Evolutionary conservation across 2,113 vertebrate species (phyloP).

Genomic region (Rhynchomys soricoides): DNA sequence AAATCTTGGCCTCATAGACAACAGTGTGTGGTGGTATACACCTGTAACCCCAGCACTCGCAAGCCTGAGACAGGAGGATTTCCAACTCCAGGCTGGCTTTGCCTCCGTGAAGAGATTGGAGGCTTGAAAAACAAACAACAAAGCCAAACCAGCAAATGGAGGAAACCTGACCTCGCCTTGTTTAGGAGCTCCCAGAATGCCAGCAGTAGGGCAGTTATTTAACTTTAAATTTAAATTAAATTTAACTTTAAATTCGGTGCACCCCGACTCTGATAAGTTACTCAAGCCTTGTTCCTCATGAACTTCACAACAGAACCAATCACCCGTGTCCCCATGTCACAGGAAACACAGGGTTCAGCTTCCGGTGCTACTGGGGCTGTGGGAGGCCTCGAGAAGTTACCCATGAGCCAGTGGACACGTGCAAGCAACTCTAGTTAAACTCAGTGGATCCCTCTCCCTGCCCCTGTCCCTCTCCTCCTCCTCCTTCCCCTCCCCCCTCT

Average conservation of each 20-base stretch:
- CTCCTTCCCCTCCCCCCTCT: no score
- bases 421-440: neutral
- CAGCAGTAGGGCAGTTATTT: neutral
- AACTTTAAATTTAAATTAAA: neutral
- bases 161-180: neutral
- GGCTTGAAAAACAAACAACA: neutral
- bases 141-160: neutral
- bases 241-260: no score
- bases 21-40: neutral
- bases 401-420: neutral
- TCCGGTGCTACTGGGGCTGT: neutral
- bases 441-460: neutral
- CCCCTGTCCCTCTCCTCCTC: no score
- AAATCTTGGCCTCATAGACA: neutral
- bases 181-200: neutral
- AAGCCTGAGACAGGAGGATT: neutral
- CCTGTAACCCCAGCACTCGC: neutral
- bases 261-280: neutral
- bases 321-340: neutral
- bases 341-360: neutral
- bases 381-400: neutral
- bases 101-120: neutral
- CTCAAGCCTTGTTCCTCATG: neutral
- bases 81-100: neutral
- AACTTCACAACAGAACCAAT: neutral